Evolutionary conservation across 1,140 invertebrate genomes (phyloP), one percentile per base, ranked within the genome.

Genomic region (Calliphora vicina): DNA sequence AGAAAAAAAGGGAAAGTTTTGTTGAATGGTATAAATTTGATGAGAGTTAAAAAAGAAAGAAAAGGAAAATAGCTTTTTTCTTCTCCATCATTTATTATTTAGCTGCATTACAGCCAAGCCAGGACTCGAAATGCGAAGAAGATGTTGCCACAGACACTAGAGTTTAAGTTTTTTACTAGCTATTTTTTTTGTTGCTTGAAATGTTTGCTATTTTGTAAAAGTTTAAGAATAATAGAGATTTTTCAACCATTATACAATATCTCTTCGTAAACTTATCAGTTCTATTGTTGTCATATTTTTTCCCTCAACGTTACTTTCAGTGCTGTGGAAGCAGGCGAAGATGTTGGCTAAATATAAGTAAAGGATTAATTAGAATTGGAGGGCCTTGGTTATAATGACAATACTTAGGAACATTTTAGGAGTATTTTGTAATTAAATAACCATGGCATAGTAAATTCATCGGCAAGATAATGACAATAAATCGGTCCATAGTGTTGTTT

Each of bases 201-300:
- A 25, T 25, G n/a, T 67, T 67, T 67, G 23, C 61, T 67, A 23
- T 67, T 35, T 35, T 67, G 61, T 67, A 25, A 57, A 25, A 23
- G 61, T 25, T 23, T 67, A 25, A 67, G 61, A 9, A 67, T 67
- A 67, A 67, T 67, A 67, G 3, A 67, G 61, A 67, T 67, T 67
- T 67, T 67, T 67, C 61, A 67, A 67, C 61, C n/a, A 67, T 67
- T 67, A 67, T 67, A 67, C 20, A 23, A 67, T 67, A 67, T 67
- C 4, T 67, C n/a, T 25, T 67, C 61, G 23, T 67, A 20, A 67
- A 67, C 61, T 67, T 67, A 23, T 23, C n/a, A 67, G 25, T 67
- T 67, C 61, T 23, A 67, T 67, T 67, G 61, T 67, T 67, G n/a
- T 25, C 61, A 67, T 67, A 23, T 23, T 67, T 67, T 67, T 23